Evolutionary conservation across 64 coral and sea anemone genomes (phyloP).

Genomic region (Montipora cactus): DNA sequence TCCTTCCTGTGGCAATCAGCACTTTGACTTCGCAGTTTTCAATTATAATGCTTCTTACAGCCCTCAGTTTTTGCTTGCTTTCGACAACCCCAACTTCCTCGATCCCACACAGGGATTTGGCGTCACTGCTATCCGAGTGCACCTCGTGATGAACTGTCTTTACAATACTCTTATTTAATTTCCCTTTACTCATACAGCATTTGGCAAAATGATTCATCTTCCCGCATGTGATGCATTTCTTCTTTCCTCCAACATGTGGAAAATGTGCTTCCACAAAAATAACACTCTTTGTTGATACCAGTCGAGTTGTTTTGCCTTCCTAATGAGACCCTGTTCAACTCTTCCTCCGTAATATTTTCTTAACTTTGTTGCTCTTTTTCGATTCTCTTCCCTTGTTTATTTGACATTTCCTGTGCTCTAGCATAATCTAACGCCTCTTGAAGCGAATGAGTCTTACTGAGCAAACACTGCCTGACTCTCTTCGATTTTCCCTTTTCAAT

Average conservation of each 20-base stretch:
- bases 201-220: slow-evolving; percentile 30
- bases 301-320: neutral
- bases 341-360: neutral
- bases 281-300: slow-evolving; percentile 12
- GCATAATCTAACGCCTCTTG: slow-evolving; percentile 8
- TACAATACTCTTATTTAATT: neutral
- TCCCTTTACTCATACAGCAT: slow-evolving; percentile 6
- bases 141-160: neutral
- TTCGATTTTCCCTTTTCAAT: slow-evolving; percentile 41
- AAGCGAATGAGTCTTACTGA: slow-evolving; percentile 7
- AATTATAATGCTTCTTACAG: slow-evolving; percentile 17
- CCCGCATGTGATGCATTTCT: slow-evolving; percentile 17
- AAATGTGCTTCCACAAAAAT: slow-evolving; percentile 25
- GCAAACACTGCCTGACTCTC: neutral
- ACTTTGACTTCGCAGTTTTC: neutral
- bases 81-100: neutral
- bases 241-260: slow-evolving; percentile 11
- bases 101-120: neutral
- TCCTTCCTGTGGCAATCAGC: slow-evolving; percentile 12
- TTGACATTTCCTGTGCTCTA: slow-evolving; percentile 33
- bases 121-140: slow-evolving; percentile 28
- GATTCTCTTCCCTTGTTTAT: slow-evolving; percentile 28
- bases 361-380: slow-evolving; percentile 9
- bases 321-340: neutral
- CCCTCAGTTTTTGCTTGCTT: neutral